These are phyloP conservation scores for Pterophyllum scalare DNA, from an alignment of 2,113 vertebrate species.

Conservation along the genomic window DNA sequence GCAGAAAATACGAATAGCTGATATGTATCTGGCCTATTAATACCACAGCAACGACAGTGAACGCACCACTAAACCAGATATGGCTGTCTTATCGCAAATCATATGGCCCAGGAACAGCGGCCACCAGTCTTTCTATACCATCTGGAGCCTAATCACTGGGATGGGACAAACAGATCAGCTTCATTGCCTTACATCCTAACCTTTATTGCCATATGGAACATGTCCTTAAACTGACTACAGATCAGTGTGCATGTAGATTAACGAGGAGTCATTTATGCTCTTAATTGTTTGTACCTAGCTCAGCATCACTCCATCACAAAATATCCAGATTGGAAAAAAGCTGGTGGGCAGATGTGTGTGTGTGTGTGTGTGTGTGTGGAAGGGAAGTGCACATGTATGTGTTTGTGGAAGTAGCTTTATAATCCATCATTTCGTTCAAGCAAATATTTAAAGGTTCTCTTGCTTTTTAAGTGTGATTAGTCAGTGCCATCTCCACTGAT, in stretches of 20 bases:
- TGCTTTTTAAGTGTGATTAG: not conserved
- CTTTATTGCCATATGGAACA: slow-evolving; percentile 48
- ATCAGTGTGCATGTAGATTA: slow-evolving; percentile 25
- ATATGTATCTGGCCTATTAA: slow-evolving; percentile 72
- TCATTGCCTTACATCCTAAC: slow-evolving; percentile 43
- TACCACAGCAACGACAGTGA: slow-evolving; percentile 42
- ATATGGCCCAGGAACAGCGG: slow-evolving; percentile 26
- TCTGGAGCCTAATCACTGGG: slow-evolving; percentile 55
- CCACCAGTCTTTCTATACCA: slow-evolving; percentile 43
- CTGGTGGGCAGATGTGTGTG: not conserved
- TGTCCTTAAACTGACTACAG: slow-evolving; percentile 50
- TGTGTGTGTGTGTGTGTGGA: not conserved
- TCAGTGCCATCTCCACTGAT: not conserved
- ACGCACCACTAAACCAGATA: slow-evolving; percentile 62
- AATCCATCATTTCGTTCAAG: not conserved
- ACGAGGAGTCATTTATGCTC: slow-evolving; percentile 27
- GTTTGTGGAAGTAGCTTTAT: not conserved
- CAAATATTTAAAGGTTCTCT: not conserved
- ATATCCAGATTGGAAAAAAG: not conserved
- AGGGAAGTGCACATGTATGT: not conserved
- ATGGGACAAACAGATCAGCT: slow-evolving; percentile 38
- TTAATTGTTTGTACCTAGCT: slow-evolving; percentile 37
- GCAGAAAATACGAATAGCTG: slow-evolving; percentile 65
- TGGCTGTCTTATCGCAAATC: slow-evolving; percentile 52
- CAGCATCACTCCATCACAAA: slow-evolving; percentile 26